phyloP scores from a whole-genome alignment of 1,140 invertebrate genomes.

The Magallana ariakensis region DNA sequence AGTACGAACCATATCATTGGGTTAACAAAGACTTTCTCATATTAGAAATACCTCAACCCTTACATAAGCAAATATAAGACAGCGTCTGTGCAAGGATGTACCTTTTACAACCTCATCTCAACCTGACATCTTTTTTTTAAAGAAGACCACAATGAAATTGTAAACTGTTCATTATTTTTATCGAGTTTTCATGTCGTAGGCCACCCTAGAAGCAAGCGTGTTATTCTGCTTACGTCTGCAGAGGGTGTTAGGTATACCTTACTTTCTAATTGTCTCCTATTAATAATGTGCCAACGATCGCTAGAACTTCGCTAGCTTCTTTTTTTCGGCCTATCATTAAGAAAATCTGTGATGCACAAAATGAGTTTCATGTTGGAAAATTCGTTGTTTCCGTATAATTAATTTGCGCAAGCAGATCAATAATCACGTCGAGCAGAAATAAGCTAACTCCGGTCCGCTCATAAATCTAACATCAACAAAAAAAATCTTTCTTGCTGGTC shows the following conservation, averaged over 20 bases:
- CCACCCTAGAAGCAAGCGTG: not conserved
- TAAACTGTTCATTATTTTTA: not conserved
- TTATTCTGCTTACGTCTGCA: no score
- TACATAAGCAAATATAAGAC: no score
- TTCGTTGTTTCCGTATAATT: constrained; percentile 34
- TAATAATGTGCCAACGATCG: not conserved
- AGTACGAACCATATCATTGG: no score
- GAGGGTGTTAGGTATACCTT: not conserved
- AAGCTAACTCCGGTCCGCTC: not conserved
- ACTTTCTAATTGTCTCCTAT: not conserved
- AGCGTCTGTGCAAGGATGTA: no score
- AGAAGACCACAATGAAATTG: not conserved
- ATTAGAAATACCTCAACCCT: no score
- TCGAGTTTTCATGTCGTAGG: not conserved
- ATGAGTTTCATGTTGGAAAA: constrained; percentile 29
- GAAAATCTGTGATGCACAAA: constrained; percentile 36
- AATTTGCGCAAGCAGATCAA: constrained; percentile 31
- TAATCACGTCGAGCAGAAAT: not conserved
- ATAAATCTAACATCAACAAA: not conserved
- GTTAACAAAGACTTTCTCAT: no score
- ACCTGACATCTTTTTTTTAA: no score
- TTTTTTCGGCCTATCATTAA: constrained; percentile 1
- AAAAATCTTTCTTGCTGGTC: not conserved
- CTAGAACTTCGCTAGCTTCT: not conserved
- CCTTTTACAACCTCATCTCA: no score